A percentile compares a stretch with the other conserved stretches of the same genome.
phyloP scores from a whole-genome alignment of 53 echinoderm and acorn worm species.

The Apostichopus leukothele region DNA sequence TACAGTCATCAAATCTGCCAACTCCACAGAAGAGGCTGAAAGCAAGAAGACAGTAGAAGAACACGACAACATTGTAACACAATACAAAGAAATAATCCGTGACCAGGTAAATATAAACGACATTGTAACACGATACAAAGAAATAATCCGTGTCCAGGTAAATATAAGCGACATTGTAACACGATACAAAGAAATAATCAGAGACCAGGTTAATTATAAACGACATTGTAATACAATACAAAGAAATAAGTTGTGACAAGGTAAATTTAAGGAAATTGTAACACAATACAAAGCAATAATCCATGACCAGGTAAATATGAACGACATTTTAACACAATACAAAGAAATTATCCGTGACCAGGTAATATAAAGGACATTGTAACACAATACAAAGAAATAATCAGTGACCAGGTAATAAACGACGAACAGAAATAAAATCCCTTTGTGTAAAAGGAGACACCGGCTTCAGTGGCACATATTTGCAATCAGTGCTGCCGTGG shows the following conservation, averaged over 20 bases:
- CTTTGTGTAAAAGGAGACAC: no score
- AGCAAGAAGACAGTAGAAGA: constrained; percentile 96
- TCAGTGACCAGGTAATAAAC: no score
- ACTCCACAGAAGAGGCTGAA: constrained; percentile 71
- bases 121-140: background rate
- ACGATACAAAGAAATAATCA: constrained; percentile 92
- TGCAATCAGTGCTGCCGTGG: no score
- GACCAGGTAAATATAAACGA: constrained; percentile 63
- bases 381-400: no score
- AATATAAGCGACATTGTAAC: constrained; percentile 71
- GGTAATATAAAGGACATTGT: no score
- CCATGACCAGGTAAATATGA: no score
- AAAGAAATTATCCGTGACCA: no score
- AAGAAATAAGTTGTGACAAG: constrained; percentile 92
- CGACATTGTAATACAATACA: constrained; percentile 88
- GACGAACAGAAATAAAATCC: no score
- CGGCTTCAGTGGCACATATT: no score
- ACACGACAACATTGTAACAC: constrained; percentile 91
- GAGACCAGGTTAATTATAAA: constrained; percentile 76
- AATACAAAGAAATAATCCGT: constrained; percentile 95
- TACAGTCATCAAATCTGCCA: constrained; percentile 71
- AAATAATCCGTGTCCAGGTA: no score
- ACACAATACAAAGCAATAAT: no score
- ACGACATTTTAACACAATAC: no score
- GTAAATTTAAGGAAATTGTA: constrained; percentile 5